Percentiles rank a stretch among this genome's conserved stretches.
Conservation (phyloP, 2,888 invertebrate species). For the Archaeoteleia sp. region DNA sequence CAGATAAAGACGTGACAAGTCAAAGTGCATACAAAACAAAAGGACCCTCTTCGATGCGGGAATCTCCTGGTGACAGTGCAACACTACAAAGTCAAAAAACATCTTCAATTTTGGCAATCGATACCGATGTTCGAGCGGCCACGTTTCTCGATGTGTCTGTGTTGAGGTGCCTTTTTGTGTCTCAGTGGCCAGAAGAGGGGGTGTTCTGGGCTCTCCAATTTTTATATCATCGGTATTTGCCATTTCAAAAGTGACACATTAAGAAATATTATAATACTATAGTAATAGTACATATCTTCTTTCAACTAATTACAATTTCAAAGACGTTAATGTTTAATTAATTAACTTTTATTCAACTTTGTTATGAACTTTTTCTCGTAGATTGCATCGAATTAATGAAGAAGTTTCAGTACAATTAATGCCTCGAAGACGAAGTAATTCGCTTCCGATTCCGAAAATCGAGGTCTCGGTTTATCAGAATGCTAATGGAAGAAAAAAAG, state of each 20-base stretch:
- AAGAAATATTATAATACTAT: no score
- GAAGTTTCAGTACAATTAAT: conserved; percentile 86
- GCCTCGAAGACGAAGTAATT: conserved; percentile 92
- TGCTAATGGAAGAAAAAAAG: conserved; percentile 81
- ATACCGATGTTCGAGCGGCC: conserved; percentile 84
- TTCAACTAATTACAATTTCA: no score
- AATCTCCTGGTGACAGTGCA: conserved; percentile 43
- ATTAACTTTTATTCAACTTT: no score
- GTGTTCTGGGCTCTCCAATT: conserved; percentile 97
- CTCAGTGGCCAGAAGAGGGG: conserved; percentile 99
- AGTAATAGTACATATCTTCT: no score
- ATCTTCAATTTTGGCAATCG: conserved; percentile 59
- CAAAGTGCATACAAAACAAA: conserved; percentile 15
- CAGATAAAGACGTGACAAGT: conserved; percentile 23
- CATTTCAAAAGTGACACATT: no score
- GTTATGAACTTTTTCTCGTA: conserved; percentile 72
- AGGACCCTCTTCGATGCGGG: conserved; percentile 32
- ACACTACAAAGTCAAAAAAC: conserved; percentile 52
- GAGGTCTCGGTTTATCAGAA: conserved; percentile 91
- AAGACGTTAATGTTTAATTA: no score
- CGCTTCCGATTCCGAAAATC: conserved; percentile 94
- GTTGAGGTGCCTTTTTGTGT: conserved; percentile 93
- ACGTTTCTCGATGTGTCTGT: conserved; percentile 98
- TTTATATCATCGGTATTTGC: conserved; percentile 90
- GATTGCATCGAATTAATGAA: conserved; percentile 91